Evolutionary conservation across 2,888 invertebrate species (phyloP), one percentile per base, ranked within the genome.

Genomic region (Xylota segnis): DNA sequence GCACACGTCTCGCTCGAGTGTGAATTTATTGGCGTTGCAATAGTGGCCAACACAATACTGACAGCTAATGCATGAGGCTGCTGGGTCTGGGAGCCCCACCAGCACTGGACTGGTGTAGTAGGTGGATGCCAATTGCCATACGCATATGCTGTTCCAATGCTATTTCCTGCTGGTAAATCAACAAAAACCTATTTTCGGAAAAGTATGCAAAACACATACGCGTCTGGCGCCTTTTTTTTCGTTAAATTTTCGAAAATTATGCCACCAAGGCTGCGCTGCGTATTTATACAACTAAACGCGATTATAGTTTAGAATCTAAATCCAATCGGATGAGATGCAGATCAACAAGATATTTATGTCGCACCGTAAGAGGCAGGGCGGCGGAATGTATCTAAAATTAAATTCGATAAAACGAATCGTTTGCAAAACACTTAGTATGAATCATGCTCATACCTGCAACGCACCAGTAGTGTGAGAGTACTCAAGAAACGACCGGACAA

Each of bases 341-440:
- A 70, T 54, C 70, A 34, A 40, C 32, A 29, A 76, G 54, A 76
- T 50, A 76, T 68, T 66, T 50, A 68, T 66, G 76, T 76, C 76
- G 58, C 34, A 59, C 37, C 34, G 32, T 10, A 16, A 10, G 43
- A 45, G n/a, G 18, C 5, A 10, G 23, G 12, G 34, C 34, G 32
- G 27, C 4, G 14, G 0, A 29, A 18, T 23, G 29, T 40, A 23
- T 34, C 29, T 82, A 82, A 82, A 82, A 58, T 76, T 82, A 82
- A 71, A 76, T 71, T 58, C 63, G 76, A 82, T 76, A 50, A 82
- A 82, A 82, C n/a, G 75, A 82, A 70, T 78, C 78, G 70, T 78
- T 71, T 78, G 70, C 78, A 61, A 82, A 82, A 76, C 75, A 74
- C 23, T 66, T 68, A 76, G 63, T 76, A 23, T 23, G 23, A 23